These are phyloP conservation scores for Caenorhabditis briggsae DNA, from an alignment of 1,140 invertebrate species.

Conservation along the genomic window DNA sequence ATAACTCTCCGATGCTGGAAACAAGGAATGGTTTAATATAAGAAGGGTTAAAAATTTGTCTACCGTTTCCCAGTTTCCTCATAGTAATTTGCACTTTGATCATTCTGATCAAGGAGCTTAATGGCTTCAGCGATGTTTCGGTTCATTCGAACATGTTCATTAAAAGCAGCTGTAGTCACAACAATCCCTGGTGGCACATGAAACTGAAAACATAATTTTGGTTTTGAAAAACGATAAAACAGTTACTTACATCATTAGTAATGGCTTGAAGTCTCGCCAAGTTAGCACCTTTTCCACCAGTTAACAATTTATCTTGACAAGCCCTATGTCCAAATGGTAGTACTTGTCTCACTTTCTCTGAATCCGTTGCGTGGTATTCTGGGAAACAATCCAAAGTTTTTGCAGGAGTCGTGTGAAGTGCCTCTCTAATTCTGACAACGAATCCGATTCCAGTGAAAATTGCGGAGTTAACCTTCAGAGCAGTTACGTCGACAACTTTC, in stretches of 20 bases:
- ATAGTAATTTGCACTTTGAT: constrained; percentile 73
- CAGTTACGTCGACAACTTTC: constrained; percentile 29
- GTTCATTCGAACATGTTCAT: constrained; percentile 79
- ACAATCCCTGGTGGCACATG: constrained; percentile 82
- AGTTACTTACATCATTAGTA: constrained; percentile 28
- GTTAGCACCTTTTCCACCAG: constrained; percentile 61
- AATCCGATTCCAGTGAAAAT: constrained; percentile 39
- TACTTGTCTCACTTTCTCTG: constrained; percentile 19
- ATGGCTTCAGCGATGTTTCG: constrained; percentile 69
- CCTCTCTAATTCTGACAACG: neutral
- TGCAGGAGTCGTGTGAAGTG: neutral
- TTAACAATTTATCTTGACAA: constrained; percentile 56
- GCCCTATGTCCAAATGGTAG: constrained; percentile 51
- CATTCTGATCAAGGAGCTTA: constrained; percentile 42
- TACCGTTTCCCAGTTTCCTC: constrained; percentile 57
- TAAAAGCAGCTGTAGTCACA: constrained; percentile 81
- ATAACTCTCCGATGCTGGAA: constrained; percentile 17
- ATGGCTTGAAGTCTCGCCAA: constrained; percentile 47
- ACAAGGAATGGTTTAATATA: neutral
- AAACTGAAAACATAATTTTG: neutral
- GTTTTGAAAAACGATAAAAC: neutral
- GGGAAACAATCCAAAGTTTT: constrained; percentile 4
- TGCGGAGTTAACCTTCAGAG: neutral
- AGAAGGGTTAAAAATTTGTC: constrained; percentile 57
- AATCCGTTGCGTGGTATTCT: constrained; percentile 7